These are phyloP conservation scores for Cryptocheilus praepositus DNA, from an alignment of 2,888 invertebrate genomes.

Conservation along the genomic window DNA sequence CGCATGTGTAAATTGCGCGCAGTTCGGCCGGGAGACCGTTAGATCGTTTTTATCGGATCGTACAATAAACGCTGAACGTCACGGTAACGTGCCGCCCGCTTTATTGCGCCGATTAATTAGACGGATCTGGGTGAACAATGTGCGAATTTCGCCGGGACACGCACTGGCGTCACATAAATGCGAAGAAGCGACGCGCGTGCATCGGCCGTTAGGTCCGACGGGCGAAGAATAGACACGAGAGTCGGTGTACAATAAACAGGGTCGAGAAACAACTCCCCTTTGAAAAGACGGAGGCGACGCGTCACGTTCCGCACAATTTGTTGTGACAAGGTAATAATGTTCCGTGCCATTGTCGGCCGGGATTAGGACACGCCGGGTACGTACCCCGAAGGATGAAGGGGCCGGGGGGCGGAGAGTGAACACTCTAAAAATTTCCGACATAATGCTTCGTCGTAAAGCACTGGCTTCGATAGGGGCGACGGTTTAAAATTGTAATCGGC, in stretches of 20 bases:
- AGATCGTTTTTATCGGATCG: too few species aligned
- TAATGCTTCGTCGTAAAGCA: constrained; percentile 20
- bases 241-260: constrained; percentile 28
- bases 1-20: too few species aligned
- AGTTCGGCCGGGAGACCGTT: too few species aligned
- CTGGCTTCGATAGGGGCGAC: background rate
- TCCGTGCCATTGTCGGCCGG: constrained; percentile 46
- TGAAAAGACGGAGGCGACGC: constrained; percentile 17
- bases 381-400: constrained; percentile 10
- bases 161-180: too few species aligned
- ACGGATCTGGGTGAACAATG: too few species aligned
- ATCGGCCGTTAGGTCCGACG: constrained; percentile 17
- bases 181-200: background rate
- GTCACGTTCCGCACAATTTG: constrained; percentile 47
- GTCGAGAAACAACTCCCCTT: constrained; percentile 18
- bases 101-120: too few species aligned
- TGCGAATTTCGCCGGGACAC: too few species aligned
- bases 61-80: too few species aligned
- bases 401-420: background rate
- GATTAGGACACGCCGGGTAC: constrained; percentile 43
- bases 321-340: constrained; percentile 63
- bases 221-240: constrained; percentile 1
- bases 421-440: constrained; percentile 18
- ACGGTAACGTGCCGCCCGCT: too few species aligned
- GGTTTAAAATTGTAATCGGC: background rate